A percentile compares a stretch with the other conserved stretches of the same genome.
phyloP scores from a whole-genome alignment of 30 jellyfish, hydroid and myxozoan genomes.

The Calvadosia cruxmelitensis region DNA sequence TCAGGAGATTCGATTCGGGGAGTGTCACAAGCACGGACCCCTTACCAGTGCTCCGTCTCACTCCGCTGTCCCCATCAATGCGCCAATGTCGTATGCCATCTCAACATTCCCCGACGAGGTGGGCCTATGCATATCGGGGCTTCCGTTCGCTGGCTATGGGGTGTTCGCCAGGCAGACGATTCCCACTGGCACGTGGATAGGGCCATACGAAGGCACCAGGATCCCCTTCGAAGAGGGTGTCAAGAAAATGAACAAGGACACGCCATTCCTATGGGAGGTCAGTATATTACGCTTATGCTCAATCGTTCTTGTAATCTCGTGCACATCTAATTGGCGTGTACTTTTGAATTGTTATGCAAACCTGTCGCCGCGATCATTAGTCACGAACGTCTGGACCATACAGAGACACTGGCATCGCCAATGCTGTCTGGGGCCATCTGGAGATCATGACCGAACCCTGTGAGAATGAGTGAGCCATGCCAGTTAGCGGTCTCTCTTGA shows the following conservation, averaged over 20 bases:
- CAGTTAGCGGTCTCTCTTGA: too few relatives aligned
- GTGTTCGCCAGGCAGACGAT: constrained; percentile 87
- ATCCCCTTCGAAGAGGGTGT: constrained; percentile 84
- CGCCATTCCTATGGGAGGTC: constrained; percentile 97
- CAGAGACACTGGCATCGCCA: too few relatives aligned
- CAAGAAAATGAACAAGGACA: constrained; percentile 49
- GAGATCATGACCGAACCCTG: too few relatives aligned
- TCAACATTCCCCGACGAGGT: constrained; percentile 98
- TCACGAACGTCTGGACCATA: too few relatives aligned
- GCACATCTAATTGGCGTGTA: too few relatives aligned
- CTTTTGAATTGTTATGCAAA: too few relatives aligned
- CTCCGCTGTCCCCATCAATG: not conserved
- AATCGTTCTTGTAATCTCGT: too few relatives aligned
- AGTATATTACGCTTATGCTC: too few relatives aligned
- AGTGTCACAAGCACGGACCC: constrained; percentile 91
- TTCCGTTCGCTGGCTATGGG: constrained; percentile 94
- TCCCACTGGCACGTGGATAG: constrained; percentile 97
- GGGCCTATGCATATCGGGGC: constrained; percentile 80
- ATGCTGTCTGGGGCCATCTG: too few relatives aligned
- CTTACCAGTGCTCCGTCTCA: not conserved
- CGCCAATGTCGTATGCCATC: constrained; percentile 83
- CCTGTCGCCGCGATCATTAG: too few relatives aligned
- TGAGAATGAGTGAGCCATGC: too few relatives aligned
- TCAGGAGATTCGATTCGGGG: constrained; percentile 94
- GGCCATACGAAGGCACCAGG: constrained; percentile 91